phyloP scores from a whole-genome alignment of 2,888 invertebrate genomes.

The Brachyopa scutellaris region DNA sequence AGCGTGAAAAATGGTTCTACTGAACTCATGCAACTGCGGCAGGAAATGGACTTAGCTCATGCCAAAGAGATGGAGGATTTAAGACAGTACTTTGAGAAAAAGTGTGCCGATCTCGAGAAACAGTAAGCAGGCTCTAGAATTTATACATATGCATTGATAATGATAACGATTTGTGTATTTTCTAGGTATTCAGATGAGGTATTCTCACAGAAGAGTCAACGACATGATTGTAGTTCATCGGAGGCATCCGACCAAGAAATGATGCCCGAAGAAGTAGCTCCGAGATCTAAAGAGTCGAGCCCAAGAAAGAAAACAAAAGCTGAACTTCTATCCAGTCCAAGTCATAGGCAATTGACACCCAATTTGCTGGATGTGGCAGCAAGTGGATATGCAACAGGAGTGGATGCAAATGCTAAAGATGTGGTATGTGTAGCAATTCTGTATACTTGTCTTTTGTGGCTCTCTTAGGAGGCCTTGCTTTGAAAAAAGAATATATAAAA shows the following conservation, averaged over 20 bases:
- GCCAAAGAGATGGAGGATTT: constrained; percentile 90
- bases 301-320: constrained; percentile 79
- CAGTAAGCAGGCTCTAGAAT: constrained; percentile 83
- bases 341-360: constrained; percentile 81
- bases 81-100: constrained; percentile 90
- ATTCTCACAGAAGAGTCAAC: constrained; percentile 86
- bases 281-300: constrained; percentile 76
- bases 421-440: constrained; percentile 46
- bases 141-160: constrained; percentile 1
- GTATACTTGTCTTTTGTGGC: too few species aligned
- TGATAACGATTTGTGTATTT: constrained; percentile 74
- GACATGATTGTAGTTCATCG: constrained; percentile 82
- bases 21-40: constrained; percentile 83
- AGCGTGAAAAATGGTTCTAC: constrained; percentile 84
- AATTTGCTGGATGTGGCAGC: constrained; percentile 46
- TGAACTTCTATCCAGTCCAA: constrained; percentile 80
- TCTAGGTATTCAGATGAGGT: constrained; percentile 86
- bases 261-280: constrained; percentile 76
- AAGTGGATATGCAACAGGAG: constrained; percentile 75
- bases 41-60: constrained; percentile 86
- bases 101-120: constrained; percentile 90
- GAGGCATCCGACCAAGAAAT: constrained; percentile 80
- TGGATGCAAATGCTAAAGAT: constrained; percentile 72
- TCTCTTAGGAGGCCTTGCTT: neutral
- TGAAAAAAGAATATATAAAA: too few species aligned